A percentile compares a stretch with the other conserved stretches of the same genome.
Evolutionary conservation across 2,888 invertebrate genomes (phyloP).

Genomic region (Glaucopsyche alexis): DNA sequence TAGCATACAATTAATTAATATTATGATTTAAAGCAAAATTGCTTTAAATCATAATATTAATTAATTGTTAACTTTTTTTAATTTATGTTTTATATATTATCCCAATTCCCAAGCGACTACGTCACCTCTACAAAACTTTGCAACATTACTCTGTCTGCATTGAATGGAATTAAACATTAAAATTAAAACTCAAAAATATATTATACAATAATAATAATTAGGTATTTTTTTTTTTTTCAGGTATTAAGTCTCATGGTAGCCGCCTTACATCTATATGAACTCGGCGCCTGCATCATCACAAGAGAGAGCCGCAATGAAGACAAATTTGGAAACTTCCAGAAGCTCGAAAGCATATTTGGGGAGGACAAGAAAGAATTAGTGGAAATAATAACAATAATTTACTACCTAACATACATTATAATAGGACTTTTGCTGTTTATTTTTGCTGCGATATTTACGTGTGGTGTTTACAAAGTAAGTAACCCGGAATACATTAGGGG

Average conservation of each 20-base stretch:
- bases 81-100: not conserved
- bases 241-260: conserved; percentile 63
- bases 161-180: no score
- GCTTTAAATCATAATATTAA: no score
- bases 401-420: conserved; percentile 58
- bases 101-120: not conserved
- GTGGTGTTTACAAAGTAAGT: conserved; percentile 67
- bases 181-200: not conserved
- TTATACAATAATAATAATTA: conserved; percentile 13
- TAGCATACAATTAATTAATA: no score
- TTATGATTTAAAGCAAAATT: no score
- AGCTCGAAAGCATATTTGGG: conserved; percentile 65
- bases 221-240: conserved; percentile 58
- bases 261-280: conserved; percentile 59
- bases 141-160: no score
- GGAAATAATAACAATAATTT: conserved; percentile 54
- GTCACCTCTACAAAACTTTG: not conserved
- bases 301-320: conserved; percentile 52
- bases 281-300: conserved; percentile 58
- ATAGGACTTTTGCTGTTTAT: conserved; percentile 60
- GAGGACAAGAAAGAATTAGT: conserved; percentile 56
- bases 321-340: conserved; percentile 62
- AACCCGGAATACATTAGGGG: not conserved
- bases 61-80: no score
- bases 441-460: conserved; percentile 58